Percentiles rank a stretch among this genome's conserved stretches.
These are phyloP conservation scores for Drosophila meridiana DNA, from an alignment of 2,888 invertebrate genomes.

Conservation along the genomic window DNA sequence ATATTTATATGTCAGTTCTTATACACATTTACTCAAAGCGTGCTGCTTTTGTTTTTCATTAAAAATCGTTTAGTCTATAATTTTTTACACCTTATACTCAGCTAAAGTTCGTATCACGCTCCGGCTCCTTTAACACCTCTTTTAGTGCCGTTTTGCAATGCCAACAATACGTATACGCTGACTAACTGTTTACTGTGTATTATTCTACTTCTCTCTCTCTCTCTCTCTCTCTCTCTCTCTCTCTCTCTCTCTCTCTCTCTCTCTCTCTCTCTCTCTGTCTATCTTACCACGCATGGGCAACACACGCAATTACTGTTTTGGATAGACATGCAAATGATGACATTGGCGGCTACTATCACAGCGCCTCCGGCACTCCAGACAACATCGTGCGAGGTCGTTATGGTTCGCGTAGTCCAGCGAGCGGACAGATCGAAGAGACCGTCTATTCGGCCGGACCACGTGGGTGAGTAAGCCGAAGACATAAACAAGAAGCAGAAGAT, in stretches of 20 bases:
- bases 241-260: background rate
- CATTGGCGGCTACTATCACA: slow-evolving; percentile 90
- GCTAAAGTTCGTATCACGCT: slow-evolving; percentile 46
- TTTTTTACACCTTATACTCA: slow-evolving; percentile 29
- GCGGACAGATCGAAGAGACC: slow-evolving; percentile 89
- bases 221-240: slow-evolving; percentile 3
- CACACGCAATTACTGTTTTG: slow-evolving; percentile 60
- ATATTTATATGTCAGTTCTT: background rate
- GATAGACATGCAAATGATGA: slow-evolving; percentile 87
- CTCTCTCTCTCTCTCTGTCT: background rate
- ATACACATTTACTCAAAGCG: background rate
- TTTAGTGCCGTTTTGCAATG: slow-evolving; percentile 70
- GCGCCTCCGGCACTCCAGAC: slow-evolving; percentile 88
- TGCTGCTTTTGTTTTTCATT: background rate
- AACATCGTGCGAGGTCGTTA: slow-evolving; percentile 90
- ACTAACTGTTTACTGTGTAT: slow-evolving; percentile 38
- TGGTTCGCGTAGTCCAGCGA: slow-evolving; percentile 90
- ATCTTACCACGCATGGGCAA: slow-evolving; percentile 53
- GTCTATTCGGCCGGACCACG: slow-evolving; percentile 91
- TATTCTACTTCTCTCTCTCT: slow-evolving; percentile 10
- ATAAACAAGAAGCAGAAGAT: background rate
- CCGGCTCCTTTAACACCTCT: slow-evolving; percentile 64
- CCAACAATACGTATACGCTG: slow-evolving; percentile 46
- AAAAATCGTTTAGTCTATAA: slow-evolving; percentile 44
- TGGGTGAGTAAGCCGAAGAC: slow-evolving; percentile 86